Conservation (phyloP, 2,888 invertebrate genomes). For the Yponomeuta evonymella region DNA sequence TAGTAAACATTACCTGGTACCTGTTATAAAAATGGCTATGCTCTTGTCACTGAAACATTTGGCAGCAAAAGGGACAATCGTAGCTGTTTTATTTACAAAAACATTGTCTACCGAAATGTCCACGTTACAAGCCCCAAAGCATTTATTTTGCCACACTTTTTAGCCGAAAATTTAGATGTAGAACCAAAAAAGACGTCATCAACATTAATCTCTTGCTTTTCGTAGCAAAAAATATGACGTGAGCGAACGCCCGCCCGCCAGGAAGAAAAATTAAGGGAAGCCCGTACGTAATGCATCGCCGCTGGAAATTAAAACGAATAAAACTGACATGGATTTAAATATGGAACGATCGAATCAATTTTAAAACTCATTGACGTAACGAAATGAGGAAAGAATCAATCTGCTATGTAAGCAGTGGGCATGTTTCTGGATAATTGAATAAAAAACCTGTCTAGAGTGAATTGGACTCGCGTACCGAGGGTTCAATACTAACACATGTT, state of each 20-base stretch:
- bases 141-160: neutral
- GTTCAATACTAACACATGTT: no score
- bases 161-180: neutral
- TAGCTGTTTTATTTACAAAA: neutral
- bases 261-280: constrained; percentile 8
- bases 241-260: neutral
- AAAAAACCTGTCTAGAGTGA: neutral
- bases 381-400: neutral
- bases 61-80: neutral
- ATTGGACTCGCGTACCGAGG: no score
- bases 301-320: neutral
- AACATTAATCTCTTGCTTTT: constrained; percentile 8
- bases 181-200: constrained; percentile 1
- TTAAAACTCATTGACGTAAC: neutral
- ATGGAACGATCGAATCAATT: neutral
- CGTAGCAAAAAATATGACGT: constrained; percentile 3
- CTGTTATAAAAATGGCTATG: no score
- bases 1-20: no score
- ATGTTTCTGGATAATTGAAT: neutral
- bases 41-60: neutral
- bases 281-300: neutral
- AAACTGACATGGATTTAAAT: neutral
- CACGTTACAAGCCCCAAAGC: neutral
- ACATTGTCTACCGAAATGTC: neutral
- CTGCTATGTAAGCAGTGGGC: neutral